These are phyloP conservation scores for Molorchus minor DNA, from an alignment of 2,888 invertebrate species.

Conservation along the genomic window DNA sequence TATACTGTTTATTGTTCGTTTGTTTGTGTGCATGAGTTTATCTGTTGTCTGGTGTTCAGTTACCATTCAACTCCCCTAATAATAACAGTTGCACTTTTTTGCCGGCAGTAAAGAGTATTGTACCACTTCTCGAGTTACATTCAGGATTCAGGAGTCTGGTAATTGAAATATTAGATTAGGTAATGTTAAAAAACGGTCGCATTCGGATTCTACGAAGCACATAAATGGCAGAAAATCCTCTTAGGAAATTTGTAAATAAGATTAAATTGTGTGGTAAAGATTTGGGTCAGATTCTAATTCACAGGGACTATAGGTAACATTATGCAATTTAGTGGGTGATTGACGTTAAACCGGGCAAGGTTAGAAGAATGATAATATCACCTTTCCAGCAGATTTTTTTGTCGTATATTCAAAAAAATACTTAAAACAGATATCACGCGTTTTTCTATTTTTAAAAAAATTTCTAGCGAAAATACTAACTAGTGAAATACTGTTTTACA, in stretches of 20 bases:
- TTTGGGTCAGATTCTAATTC: constrained; percentile 29
- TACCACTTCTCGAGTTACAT: constrained; percentile 33
- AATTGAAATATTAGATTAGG: constrained; percentile 42
- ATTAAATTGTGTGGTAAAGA: constrained; percentile 35
- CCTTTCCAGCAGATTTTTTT: too few relatives aligned
- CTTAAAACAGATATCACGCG: too few relatives aligned
- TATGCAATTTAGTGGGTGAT: constrained; percentile 14
- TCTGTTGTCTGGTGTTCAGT: constrained; percentile 31
- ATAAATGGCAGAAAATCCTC: constrained; percentile 26
- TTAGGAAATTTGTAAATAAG: constrained; percentile 34
- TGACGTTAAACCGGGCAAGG: constrained; percentile 10
- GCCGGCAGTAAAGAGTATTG: constrained; percentile 26
- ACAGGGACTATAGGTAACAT: constrained; percentile 12
- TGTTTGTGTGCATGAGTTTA: constrained; percentile 42
- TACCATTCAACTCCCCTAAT: constrained; percentile 32
- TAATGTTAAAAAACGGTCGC: constrained; percentile 20
- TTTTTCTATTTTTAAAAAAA: too few relatives aligned
- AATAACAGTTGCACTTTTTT: constrained; percentile 44
- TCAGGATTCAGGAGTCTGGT: constrained; percentile 17
- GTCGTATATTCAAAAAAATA: too few relatives aligned
- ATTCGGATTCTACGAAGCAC: constrained; percentile 27
- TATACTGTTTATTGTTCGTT: constrained; percentile 40
- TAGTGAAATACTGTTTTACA: too few relatives aligned
- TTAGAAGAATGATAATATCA: too few relatives aligned
- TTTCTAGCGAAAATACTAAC: too few relatives aligned